phyloP scores from a whole-genome alignment of 2,113 vertebrate genomes.

The Leucosticte australis region DNA sequence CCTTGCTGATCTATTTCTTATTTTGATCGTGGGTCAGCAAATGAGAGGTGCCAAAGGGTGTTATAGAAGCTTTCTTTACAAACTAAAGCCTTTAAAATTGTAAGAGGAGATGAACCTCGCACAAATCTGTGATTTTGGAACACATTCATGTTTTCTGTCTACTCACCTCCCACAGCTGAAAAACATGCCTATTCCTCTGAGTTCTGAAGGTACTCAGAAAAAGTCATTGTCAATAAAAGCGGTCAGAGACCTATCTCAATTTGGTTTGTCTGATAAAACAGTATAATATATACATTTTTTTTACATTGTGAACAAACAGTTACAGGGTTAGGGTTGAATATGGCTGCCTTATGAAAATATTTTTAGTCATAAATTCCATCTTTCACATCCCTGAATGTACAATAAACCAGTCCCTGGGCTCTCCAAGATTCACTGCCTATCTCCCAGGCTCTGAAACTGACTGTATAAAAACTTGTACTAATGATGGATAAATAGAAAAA shows the following conservation, averaged over 20 bases:
- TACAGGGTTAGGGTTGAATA: neutral
- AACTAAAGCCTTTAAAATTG: neutral
- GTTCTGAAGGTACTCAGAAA: neutral
- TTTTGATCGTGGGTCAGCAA: neutral
- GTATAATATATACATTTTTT: neutral
- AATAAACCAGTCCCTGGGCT: neutral
- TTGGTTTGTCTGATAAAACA: neutral
- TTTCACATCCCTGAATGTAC: neutral
- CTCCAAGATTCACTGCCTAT: neutral
- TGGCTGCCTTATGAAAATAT: neutral
- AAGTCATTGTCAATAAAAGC: neutral
- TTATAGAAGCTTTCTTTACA: neutral
- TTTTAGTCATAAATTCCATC: neutral
- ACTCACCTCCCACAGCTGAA: neutral
- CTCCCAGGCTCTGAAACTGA: neutral
- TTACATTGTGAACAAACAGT: neutral
- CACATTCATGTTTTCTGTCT: neutral
- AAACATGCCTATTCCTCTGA: neutral
- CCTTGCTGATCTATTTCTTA: conserved; percentile 10
- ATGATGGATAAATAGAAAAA: neutral
- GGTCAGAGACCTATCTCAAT: neutral
- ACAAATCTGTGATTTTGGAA: neutral
- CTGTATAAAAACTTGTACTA: neutral
- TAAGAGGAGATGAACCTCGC: neutral
- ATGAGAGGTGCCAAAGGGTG: neutral